Evolutionary conservation across 1,140 invertebrate species (phyloP), one percentile per base, ranked within the genome.

Genomic region (Probaryconus sp.): DNA sequence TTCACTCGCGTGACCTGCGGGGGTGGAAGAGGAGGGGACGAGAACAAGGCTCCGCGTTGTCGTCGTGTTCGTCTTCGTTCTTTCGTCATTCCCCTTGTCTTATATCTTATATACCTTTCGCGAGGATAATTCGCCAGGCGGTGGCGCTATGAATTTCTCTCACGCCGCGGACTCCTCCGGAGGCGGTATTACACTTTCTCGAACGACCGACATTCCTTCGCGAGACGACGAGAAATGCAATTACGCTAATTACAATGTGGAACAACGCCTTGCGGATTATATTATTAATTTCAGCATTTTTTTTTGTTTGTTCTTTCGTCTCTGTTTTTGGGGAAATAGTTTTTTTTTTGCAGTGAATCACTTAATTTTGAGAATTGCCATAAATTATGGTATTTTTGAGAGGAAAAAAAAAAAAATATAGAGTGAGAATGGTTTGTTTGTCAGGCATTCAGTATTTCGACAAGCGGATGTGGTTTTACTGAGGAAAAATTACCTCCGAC

Each of bases 171-270:
- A 31, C 55, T 61, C 35, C 43, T 61, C 35, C 43, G 37, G 42
- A 64, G 50, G 35, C 64, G 56, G 64, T 56, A 76, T 71, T 71
- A 76, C 67, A 76, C 73, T 76, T 71, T 71, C 63, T 76, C 67
- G 43, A 76, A 61, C 73, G 73, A 67, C 73, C 67, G 65, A 76
- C 73, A 76, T 76, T 76, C 65, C 67, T 70, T 70, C 33, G 53
- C 65, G 42, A 61, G 64, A 55, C 61, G 67, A 76, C 67, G 73
- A 70, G 67, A 70, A 76, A 76, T 67, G 61, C 61, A 70, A 76
- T 70, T 63, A 70, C 47, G 47, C 47, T 76, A 65, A 70, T 76
- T 65, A 35, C 63, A 38, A 74, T 74, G 56, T 74, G 38, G 63
- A 67, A 28, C 63, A 48, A 53, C 45, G 53, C 30, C 33, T 50